Evolutionary conservation across 1,140 invertebrate species (phyloP).

Genomic region (Drosophila setifemur): DNA sequence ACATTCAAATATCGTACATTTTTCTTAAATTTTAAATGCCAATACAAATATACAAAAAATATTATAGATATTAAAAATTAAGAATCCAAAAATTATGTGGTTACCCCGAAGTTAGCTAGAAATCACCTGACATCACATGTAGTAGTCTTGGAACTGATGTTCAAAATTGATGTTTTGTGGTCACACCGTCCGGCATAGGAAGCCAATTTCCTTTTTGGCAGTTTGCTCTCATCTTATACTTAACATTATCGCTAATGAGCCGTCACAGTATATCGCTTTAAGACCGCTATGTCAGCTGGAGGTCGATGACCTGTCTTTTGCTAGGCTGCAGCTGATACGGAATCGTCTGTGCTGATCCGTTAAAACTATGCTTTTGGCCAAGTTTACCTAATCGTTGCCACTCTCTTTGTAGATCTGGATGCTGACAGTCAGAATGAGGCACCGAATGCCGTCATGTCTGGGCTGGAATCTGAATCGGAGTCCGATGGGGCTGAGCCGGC

Average conservation of each 20-base stretch:
- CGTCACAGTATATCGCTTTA: not conserved
- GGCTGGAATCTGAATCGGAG: constrained; percentile 71
- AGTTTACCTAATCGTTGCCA: not conserved
- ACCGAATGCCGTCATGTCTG: constrained; percentile 67
- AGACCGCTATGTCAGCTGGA: not conserved
- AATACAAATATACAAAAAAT: no score
- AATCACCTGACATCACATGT: not conserved
- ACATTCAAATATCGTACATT: no score
- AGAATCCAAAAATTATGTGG: no score
- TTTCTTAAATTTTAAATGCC: no score
- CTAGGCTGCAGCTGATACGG: constrained; percentile 6
- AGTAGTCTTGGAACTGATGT: constrained; percentile 34
- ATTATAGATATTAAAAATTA: not conserved
- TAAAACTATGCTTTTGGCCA: not conserved
- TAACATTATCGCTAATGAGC: not conserved
- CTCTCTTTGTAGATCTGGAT: constrained; percentile 70
- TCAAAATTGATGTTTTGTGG: constrained; percentile 49
- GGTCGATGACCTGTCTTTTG: not conserved
- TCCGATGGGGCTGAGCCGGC: constrained; percentile 59
- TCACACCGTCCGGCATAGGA: not conserved
- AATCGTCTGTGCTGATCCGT: not conserved
- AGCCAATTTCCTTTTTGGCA: not conserved
- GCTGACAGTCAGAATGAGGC: constrained; percentile 81
- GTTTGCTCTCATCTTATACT: constrained; percentile 4
- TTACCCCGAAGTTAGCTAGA: constrained; percentile 5